phyloP scores from a whole-genome alignment of 2,797 vertebrate species.

The Champsocephalus esox region DNA sequence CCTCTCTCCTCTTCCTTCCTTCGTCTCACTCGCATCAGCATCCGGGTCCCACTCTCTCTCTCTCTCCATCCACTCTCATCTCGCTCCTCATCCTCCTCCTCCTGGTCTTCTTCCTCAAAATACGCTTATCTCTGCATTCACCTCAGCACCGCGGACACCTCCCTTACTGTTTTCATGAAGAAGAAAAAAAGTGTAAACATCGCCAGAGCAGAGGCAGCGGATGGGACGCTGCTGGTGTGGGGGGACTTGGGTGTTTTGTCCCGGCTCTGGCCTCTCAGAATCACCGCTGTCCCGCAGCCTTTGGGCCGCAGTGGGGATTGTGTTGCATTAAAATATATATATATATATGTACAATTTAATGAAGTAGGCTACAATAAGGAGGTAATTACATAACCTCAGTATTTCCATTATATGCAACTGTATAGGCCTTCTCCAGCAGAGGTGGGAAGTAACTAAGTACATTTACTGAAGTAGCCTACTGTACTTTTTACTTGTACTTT shows the following conservation, averaged over 20 bases:
- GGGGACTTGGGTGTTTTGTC: background rate
- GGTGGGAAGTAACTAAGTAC: too few relatives aligned
- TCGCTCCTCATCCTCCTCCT: background rate
- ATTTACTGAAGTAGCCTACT: too few relatives aligned
- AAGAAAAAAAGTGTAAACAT: slow-evolving; percentile 30
- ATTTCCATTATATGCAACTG: too few relatives aligned
- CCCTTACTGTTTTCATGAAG: background rate
- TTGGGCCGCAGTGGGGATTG: background rate
- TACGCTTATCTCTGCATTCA: slow-evolving; percentile 70
- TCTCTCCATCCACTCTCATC: slow-evolving; percentile 74
- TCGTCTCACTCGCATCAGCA: slow-evolving; percentile 85
- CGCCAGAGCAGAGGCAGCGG: slow-evolving; percentile 42
- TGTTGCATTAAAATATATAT: background rate
- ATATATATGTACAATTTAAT: too few relatives aligned
- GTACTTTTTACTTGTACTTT: too few relatives aligned
- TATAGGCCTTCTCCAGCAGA: too few relatives aligned
- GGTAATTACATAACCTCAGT: too few relatives aligned
- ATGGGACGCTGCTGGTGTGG: background rate
- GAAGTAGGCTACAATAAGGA: too few relatives aligned
- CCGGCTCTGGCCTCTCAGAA: background rate
- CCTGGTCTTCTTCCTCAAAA: slow-evolving; percentile 53
- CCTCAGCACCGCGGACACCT: slow-evolving; percentile 57
- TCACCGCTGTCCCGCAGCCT: background rate
- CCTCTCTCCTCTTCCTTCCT: slow-evolving; percentile 80
- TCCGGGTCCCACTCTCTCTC: slow-evolving; percentile 79